Evolutionary conservation across 2,888 invertebrate species (phyloP), one percentile per base, ranked within the genome.

Genomic region (Hemicrepidius hirtus): DNA sequence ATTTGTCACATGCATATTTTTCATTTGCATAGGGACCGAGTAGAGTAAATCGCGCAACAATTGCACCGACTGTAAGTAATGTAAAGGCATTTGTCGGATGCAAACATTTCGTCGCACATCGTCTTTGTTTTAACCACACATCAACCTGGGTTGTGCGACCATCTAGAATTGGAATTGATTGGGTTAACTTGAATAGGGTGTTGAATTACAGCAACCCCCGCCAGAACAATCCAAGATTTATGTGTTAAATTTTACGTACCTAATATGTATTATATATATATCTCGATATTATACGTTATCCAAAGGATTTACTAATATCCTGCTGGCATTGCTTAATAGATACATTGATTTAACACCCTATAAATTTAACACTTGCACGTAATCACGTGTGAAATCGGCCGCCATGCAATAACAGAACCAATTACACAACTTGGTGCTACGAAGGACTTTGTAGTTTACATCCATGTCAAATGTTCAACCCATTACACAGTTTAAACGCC

Each of bases 261-360:
- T 44, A 32, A 32, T 1, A 9, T 32, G 32, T 32, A 41, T 3
- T 13, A 5, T 3, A 1, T 13, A n/a, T 6, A 41, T 13, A 3
- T 18, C 44, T 5, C 18, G 16, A 16, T 9, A 16, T 3, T 0
- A 5, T 18, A 10, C 5, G 41, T 21, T 41, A 60, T 40, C 40
- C 60, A 41, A 60, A 20, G 44, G 44, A 44, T 28, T 21, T 32
- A 5, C 63, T 63, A 63, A 63, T 65, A 53, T 53, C 64, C 64
- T 65, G 50, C 64, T 40, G 28, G 16, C 64, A 65, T 50, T 65
- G 41, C 57, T 16, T 67, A 67, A 57, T 65, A 49, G 64, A 65
- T 65, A 65, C 64, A 49, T 65, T 65, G 64, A 65, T 65, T 65
- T 65, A 65, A 50, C 64, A 65, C 64, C 64, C 64, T 16, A 65